These are phyloP conservation scores for Sceloporus undulatus DNA, from an alignment of 2,113 vertebrate genomes.

Conservation along the genomic window DNA sequence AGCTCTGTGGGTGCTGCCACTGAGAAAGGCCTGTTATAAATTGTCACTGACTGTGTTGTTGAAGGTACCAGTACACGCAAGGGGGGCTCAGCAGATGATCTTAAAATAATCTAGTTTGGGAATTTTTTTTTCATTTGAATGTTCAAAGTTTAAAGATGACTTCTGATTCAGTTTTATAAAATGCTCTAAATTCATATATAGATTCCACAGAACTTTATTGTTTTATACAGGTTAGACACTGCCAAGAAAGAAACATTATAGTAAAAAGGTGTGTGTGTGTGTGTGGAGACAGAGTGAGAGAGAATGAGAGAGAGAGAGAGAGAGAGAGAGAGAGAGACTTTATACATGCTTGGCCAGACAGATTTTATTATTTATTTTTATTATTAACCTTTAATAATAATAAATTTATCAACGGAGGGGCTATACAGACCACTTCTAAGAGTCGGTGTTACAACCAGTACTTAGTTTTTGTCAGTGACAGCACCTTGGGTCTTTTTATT, in stretches of 20 bases:
- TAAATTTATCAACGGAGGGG: too few relatives aligned
- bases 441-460: too few relatives aligned
- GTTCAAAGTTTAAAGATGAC: not conserved
- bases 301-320: too few relatives aligned
- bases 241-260: slow-evolving; percentile 41
- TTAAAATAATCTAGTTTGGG: not conserved
- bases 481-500: too few relatives aligned
- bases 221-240: slow-evolving; percentile 36
- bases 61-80: not conserved
- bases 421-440: too few relatives aligned
- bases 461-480: too few relatives aligned
- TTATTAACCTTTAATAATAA: too few relatives aligned
- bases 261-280: slow-evolving; percentile 1
- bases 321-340: too few relatives aligned
- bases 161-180: slow-evolving; percentile 33
- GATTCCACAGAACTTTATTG: slow-evolving; percentile 29
- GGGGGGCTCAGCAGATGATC: not conserved
- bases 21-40: not conserved
- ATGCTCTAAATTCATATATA: slow-evolving; percentile 5
- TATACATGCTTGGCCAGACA: not conserved
- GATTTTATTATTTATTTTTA: not conserved
- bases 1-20: not conserved
- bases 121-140: not conserved
- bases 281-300: not conserved
- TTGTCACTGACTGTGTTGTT: not conserved